A percentile compares a stretch with the other conserved stretches of the same genome.
phyloP scores from a whole-genome alignment of 2,113 vertebrate species.

The Bufo bufo region DNA sequence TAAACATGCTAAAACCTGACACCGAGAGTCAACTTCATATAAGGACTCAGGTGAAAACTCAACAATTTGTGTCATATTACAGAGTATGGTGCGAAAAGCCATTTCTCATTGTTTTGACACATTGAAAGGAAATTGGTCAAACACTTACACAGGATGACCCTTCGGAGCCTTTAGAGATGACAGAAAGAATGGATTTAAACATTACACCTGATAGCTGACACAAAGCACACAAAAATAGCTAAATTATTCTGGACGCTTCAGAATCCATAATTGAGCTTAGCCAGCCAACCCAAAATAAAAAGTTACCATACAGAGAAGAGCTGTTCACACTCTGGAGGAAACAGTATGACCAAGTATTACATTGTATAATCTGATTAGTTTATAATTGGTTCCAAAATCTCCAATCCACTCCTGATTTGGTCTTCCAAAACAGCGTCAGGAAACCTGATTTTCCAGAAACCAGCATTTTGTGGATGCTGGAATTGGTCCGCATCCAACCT shows the following conservation, averaged over 20 bases:
- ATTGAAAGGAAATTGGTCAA: constrained; percentile 37
- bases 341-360: no score
- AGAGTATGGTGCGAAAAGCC: constrained; percentile 15
- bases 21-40: neutral
- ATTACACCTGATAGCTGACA: constrained; percentile 7
- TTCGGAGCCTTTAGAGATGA: constrained; percentile 1
- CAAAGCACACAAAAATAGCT: neutral
- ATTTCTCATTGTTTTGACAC: constrained; percentile 31
- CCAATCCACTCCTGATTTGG: no score
- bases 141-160: constrained; percentile 8
- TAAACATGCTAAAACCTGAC: constrained; percentile 1
- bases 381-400: no score
- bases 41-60: constrained; percentile 9
- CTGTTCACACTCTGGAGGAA: no score
- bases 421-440: no score
- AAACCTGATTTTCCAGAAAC: no score
- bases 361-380: no score
- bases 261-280: neutral
- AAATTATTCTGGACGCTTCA: neutral
- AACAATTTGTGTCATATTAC: neutral
- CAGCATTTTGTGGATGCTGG: no score
- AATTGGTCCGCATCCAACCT: no score
- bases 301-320: no score
- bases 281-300: no score
- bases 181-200: neutral